Conservation (phyloP, 1,140 invertebrate genomes). For the Caenorhabditis elegans region DNA sequence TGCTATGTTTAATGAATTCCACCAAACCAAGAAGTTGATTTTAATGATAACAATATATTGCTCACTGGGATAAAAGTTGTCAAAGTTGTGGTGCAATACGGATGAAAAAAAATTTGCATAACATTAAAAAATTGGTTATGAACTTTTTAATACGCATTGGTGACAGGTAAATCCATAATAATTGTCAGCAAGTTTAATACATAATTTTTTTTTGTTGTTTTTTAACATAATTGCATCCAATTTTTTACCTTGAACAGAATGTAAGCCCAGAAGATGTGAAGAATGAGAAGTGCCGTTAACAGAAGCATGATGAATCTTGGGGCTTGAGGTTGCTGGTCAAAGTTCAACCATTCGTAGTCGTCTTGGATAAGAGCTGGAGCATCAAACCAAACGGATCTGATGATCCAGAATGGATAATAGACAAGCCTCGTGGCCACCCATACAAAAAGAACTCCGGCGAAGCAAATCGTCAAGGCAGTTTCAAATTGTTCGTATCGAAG, state of each 20-base stretch:
- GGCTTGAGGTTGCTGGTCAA: conserved; percentile 59
- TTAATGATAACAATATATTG: no score
- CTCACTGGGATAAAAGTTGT: no score
- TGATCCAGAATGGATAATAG: conserved; percentile 77
- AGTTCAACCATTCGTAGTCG: conserved; percentile 53
- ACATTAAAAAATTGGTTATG: no score
- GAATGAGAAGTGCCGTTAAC: conserved; percentile 53
- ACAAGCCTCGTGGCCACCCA: conserved; percentile 85
- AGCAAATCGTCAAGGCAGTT: conserved; percentile 75
- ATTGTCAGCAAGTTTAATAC: no score
- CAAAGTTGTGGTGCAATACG: no score
- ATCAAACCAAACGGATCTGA: conserved; percentile 58
- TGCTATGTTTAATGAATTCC: no score
- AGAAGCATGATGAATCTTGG: conserved; percentile 57
- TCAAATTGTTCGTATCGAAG: conserved; percentile 65
- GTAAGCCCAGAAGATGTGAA: conserved; percentile 64
- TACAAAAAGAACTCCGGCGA: conserved; percentile 81
- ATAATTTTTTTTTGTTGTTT: no score
- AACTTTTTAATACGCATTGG: no score
- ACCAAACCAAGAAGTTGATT: no score
- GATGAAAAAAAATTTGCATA: no score
- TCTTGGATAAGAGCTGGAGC: conserved; percentile 56
- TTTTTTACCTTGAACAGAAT: conserved; percentile 58
- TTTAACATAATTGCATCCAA: not conserved
- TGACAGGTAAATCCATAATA: no score